Evolutionary conservation across 2,888 invertebrate genomes (phyloP).

Genomic region (Cordilura impudica): DNA sequence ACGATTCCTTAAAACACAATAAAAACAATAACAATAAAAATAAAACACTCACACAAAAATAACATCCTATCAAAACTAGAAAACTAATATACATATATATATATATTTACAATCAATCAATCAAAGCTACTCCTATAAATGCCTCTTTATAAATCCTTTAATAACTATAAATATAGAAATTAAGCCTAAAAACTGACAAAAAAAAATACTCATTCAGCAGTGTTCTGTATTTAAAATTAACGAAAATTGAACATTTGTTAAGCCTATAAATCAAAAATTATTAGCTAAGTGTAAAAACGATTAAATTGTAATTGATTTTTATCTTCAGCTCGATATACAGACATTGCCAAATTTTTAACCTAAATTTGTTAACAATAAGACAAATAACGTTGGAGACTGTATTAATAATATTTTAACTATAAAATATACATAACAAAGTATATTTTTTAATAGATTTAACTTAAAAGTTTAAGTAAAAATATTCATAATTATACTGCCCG

Average conservation of each 20-base stretch:
- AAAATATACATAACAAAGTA: not conserved
- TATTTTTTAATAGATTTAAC: not conserved
- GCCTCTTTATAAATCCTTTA: slow-evolving; percentile 18
- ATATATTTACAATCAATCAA: slow-evolving; percentile 5
- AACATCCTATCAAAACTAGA: slow-evolving; percentile 46
- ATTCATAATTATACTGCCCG: not conserved
- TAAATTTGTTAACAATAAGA: slow-evolving; percentile 53
- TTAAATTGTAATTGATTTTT: not conserved
- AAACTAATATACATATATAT: slow-evolving; percentile 28
- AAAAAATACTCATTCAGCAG: slow-evolving; percentile 25
- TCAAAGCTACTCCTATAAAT: slow-evolving; percentile 12
- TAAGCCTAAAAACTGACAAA: slow-evolving; percentile 8
- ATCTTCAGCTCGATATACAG: not conserved
- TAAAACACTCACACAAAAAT: too few relatives aligned
- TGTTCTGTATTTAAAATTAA: slow-evolving; percentile 27
- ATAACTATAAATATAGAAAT: not conserved
- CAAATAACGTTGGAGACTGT: slow-evolving; percentile 57
- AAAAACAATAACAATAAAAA: slow-evolving; percentile 44
- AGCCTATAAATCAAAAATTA: slow-evolving; percentile 9
- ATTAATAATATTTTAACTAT: slow-evolving; percentile 25
- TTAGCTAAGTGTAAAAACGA: too few relatives aligned
- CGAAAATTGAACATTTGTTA: not conserved
- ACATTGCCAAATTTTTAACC: slow-evolving; percentile 46
- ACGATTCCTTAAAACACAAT: slow-evolving; percentile 60
- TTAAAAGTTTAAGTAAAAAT: not conserved